These are phyloP conservation scores for Diabrotica virgifera DNA, from an alignment of 1,140 invertebrate genomes.

Conservation along the genomic window DNA sequence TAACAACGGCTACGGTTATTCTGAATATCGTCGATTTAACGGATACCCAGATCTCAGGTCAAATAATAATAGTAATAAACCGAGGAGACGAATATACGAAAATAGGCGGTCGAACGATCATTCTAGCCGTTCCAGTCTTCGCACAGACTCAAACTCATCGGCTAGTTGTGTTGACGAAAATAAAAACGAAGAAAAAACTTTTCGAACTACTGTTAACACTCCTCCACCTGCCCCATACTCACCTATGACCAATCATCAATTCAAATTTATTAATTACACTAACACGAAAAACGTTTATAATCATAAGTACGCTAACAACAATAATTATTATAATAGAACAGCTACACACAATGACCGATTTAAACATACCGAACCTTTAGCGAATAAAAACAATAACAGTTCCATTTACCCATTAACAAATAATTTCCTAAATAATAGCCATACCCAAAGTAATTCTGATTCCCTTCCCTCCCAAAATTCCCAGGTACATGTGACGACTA, in stretches of 20 bases:
- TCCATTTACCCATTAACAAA: background rate
- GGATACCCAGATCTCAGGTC: conserved; percentile 13
- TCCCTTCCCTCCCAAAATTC: conserved; percentile 12
- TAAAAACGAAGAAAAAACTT: conserved; percentile 26
- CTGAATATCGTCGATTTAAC: conserved; percentile 9
- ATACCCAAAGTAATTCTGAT: background rate
- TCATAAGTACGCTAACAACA: background rate
- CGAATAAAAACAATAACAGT: conserved; percentile 1
- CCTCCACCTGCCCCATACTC: conserved; percentile 30
- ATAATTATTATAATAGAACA: background rate
- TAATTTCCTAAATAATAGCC: background rate
- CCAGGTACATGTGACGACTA: conserved; percentile 17
- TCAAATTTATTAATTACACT: conserved; percentile 1
- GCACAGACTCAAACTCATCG: conserved; percentile 38
- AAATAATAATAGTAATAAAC: conserved; percentile 13
- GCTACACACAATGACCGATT: background rate
- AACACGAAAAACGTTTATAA: background rate
- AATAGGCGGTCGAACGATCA: conserved; percentile 27
- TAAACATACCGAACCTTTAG: background rate
- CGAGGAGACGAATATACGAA: conserved; percentile 8
- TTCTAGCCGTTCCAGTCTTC: conserved; percentile 29
- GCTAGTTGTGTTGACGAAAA: conserved; percentile 33
- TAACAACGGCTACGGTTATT: background rate
- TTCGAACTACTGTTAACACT: conserved; percentile 20
- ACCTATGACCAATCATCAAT: conserved; percentile 21